Conservation (phyloP, 2,888 invertebrate genomes). For the Calameuta idolon region DNA sequence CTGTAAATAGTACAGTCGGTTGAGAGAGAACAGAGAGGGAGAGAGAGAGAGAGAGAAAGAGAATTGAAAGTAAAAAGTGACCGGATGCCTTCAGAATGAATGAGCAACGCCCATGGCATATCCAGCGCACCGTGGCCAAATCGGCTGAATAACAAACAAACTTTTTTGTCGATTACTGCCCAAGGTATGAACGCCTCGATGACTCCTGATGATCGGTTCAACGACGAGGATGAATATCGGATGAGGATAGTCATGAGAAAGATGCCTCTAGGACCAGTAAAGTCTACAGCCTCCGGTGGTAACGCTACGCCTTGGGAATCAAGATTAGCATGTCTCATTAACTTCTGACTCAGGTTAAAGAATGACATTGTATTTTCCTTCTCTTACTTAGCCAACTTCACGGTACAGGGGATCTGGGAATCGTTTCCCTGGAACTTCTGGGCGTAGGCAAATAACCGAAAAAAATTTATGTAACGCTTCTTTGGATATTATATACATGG, state of each 20-base stretch:
- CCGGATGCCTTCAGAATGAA: constrained; percentile 4
- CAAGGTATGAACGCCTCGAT: neutral
- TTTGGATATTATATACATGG: neutral
- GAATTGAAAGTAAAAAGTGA: constrained; percentile 2
- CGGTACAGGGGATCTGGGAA: neutral
- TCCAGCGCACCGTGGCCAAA: constrained; percentile 20
- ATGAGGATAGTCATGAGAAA: neutral
- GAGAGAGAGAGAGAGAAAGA: neutral
- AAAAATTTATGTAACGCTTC: neutral
- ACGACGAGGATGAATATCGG: neutral
- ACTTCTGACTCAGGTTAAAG: constrained; percentile 14
- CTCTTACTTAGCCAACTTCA: neutral
- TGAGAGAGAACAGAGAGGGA: neutral
- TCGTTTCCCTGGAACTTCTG: neutral
- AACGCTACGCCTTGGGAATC: neutral
- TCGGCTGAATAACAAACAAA: constrained; percentile 24
- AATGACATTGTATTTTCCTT: neutral
- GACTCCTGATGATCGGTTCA: neutral
- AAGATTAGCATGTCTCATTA: constrained; percentile 22
- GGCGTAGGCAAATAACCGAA: neutral
- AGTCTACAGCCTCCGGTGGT: neutral
- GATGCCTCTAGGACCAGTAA: neutral
- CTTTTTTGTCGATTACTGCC: constrained; percentile 13
- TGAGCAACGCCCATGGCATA: constrained; percentile 20
- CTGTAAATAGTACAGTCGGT: neutral